These are phyloP conservation scores for Rhodophaea formosa DNA, from an alignment of 2,888 invertebrate species.

Conservation along the genomic window DNA sequence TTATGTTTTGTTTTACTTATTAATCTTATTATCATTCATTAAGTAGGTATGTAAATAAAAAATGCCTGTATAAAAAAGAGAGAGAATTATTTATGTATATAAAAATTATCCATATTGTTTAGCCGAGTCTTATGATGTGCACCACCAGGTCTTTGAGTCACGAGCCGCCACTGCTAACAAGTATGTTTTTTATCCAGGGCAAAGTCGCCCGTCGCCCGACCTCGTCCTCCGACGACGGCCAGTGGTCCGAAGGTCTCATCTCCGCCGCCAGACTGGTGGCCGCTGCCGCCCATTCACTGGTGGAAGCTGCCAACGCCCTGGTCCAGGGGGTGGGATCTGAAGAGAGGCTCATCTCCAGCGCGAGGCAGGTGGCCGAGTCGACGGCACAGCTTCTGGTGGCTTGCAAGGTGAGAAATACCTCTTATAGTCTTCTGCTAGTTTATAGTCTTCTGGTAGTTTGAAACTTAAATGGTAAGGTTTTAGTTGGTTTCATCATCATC, in stretches of 20 bases:
- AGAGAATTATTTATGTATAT: no score
- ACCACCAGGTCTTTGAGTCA: no score
- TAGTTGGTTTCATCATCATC: no score
- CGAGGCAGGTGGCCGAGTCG: conserved; percentile 97
- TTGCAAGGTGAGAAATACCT: conserved; percentile 86
- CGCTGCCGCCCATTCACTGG: conserved; percentile 97
- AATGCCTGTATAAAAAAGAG: no score
- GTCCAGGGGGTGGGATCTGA: conserved; percentile 95
- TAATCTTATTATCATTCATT: no score
- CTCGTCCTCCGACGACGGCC: conserved; percentile 95
- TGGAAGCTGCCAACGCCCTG: conserved; percentile 98
- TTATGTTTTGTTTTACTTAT: no score
- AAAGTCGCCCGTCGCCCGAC: conserved; percentile 91
- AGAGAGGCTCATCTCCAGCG: conserved; percentile 97
- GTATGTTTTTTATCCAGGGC: conserved; percentile 82
- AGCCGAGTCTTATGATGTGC: no score
- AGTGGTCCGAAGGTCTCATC: conserved; percentile 98
- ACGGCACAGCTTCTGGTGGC: conserved; percentile 98
- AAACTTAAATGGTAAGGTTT: no score
- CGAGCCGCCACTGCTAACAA: no score
- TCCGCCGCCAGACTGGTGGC: conserved; percentile 98
- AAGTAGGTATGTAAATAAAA: no score
- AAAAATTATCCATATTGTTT: no score
- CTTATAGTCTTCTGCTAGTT: background rate
- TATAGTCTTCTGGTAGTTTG: no score